Evolutionary conservation across 2,888 invertebrate genomes (phyloP).

Genomic region (Oscheius sp.): DNA sequence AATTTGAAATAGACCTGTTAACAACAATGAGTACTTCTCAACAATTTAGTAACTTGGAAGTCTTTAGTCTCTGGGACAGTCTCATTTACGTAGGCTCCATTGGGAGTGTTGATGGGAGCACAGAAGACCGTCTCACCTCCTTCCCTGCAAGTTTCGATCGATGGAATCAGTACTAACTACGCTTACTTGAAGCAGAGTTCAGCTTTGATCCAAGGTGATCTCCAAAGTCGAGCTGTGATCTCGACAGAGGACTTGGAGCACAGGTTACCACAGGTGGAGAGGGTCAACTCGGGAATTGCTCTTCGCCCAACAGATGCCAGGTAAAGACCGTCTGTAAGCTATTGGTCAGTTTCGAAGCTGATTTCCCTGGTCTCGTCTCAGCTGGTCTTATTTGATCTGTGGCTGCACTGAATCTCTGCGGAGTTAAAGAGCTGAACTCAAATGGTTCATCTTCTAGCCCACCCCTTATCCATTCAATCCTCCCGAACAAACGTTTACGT

Average conservation of each 20-base stretch:
- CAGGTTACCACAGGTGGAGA: conserved; percentile 47
- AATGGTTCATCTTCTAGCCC: background rate
- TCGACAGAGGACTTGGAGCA: conserved; percentile 51
- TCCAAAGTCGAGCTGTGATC: conserved; percentile 49
- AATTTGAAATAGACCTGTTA: conserved; percentile 56
- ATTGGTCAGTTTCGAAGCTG: background rate
- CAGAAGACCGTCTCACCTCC: conserved; percentile 41
- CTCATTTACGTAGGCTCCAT: conserved; percentile 51
- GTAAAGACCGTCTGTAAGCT: conserved; percentile 41
- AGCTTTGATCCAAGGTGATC: conserved; percentile 45
- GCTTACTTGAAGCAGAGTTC: conserved; percentile 55
- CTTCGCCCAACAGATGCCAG: conserved; percentile 41
- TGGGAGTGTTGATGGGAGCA: conserved; percentile 48
- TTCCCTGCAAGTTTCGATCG: conserved; percentile 12
- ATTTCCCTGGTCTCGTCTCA: too few relatives aligned
- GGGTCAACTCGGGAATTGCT: conserved; percentile 31
- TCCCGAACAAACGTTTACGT: conserved; percentile 6
- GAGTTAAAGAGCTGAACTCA: background rate
- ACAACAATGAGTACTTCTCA: background rate
- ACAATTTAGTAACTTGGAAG: conserved; percentile 43
- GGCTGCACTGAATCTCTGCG: too few relatives aligned
- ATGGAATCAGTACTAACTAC: background rate
- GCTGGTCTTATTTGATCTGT: too few relatives aligned
- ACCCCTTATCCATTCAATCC: background rate
- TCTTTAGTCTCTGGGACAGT: conserved; percentile 50